These are phyloP conservation scores for Gavialis gangeticus DNA, from an alignment of 2,113 vertebrate genomes.

Conservation along the genomic window DNA sequence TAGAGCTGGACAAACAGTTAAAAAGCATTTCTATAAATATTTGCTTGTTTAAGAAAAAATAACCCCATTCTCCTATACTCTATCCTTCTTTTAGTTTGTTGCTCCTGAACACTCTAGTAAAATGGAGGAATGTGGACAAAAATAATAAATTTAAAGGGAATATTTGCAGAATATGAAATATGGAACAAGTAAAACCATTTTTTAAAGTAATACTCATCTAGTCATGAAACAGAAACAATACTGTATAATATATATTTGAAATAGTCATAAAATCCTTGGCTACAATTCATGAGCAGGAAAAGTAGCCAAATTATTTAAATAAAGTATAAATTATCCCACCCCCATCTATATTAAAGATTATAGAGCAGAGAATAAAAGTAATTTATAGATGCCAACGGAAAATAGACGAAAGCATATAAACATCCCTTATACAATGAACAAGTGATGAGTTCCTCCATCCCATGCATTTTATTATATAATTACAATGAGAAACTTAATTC, in stretches of 20 bases:
- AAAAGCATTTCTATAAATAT: not conserved
- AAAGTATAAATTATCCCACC: not conserved
- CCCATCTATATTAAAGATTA: slow-evolving; percentile 1
- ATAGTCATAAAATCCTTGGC: not conserved
- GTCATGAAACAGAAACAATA: not conserved
- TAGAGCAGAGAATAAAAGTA: not conserved
- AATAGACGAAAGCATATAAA: not conserved
- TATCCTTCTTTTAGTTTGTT: not conserved
- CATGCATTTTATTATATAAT: not conserved
- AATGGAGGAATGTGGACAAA: not conserved
- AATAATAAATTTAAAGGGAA: not conserved
- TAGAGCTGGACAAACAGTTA: not conserved
- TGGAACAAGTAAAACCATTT: not conserved
- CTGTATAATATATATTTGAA: not conserved
- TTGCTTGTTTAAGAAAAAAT: not conserved
- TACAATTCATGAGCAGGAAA: not conserved
- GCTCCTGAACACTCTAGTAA: not conserved
- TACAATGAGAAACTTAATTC: slow-evolving; percentile 29
- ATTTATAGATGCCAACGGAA: slow-evolving; percentile 25
- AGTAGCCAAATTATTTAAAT: not conserved
- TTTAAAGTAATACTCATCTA: not conserved
- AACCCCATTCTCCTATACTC: not conserved
- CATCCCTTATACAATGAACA: not conserved
- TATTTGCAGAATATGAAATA: not conserved
- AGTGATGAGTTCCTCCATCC: slow-evolving; percentile 21